A percentile compares a stretch with the other conserved stretches of the same genome.
Evolutionary conservation across 2,888 invertebrate species (phyloP).

Genomic region (Cerastis rubricosa): DNA sequence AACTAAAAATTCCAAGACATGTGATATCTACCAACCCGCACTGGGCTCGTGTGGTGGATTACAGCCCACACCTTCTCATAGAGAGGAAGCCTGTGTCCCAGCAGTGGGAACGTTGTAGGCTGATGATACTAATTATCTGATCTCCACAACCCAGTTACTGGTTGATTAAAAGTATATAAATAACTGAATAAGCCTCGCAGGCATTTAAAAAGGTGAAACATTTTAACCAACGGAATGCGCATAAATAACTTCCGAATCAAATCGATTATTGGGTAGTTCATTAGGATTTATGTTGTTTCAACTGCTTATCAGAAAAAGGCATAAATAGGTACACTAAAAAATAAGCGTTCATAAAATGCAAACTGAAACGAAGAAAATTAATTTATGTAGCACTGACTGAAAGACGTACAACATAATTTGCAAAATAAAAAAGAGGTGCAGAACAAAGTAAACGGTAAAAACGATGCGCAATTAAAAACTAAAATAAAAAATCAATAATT

Average conservation of each 20-base stretch:
- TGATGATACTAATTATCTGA: too few species aligned
- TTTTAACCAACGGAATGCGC: conserved; percentile 12
- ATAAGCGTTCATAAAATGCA: not conserved
- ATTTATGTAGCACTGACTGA: not conserved
- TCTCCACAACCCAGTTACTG: not conserved
- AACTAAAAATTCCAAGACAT: too few species aligned
- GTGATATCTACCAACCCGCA: too few species aligned
- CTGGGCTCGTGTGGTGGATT: too few species aligned
- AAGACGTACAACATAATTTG: not conserved
- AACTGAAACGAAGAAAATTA: not conserved
- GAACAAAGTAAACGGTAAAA: too few species aligned
- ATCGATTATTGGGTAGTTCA: conserved; percentile 32
- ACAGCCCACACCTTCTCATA: too few species aligned
- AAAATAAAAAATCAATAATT: not conserved
- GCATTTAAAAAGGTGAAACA: not conserved
- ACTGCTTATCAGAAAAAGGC: conserved; percentile 16
- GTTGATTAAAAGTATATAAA: too few species aligned
- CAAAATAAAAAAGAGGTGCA: not conserved
- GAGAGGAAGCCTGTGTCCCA: too few species aligned
- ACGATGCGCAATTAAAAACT: not conserved
- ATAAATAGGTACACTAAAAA: not conserved
- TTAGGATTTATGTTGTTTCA: conserved; percentile 17
- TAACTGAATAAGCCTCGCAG: not conserved
- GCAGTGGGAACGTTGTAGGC: too few species aligned
- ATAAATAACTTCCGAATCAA: conserved; percentile 29